These are phyloP conservation scores for Bombus superbus DNA, from an alignment of 1,140 invertebrate genomes.

Conservation along the genomic window DNA sequence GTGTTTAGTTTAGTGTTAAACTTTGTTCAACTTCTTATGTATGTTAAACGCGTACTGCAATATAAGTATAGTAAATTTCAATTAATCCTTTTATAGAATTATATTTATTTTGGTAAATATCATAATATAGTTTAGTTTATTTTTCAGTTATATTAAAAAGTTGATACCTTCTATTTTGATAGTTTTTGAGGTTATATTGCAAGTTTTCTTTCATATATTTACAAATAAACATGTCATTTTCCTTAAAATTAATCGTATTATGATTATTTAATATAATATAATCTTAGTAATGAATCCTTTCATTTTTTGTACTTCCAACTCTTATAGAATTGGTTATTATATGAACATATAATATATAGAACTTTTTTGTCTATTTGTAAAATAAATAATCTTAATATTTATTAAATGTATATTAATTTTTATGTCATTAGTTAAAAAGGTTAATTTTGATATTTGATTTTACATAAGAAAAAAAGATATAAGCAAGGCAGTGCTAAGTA, in stretches of 20 bases:
- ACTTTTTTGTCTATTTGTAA: not conserved
- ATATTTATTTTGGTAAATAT: constrained; percentile 16
- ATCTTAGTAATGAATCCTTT: not conserved
- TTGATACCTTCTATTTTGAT: not conserved
- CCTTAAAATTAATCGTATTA: not conserved
- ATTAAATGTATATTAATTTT: not conserved
- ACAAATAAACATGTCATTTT: not conserved
- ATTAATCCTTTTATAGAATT: not conserved
- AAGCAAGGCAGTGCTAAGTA: not conserved
- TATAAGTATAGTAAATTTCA: not conserved
- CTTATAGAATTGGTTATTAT: not conserved
- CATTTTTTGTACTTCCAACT: not conserved
- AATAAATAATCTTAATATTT: not conserved
- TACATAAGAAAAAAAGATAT: not conserved
- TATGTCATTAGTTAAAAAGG: not conserved
- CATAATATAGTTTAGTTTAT: not conserved
- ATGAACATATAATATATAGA: not conserved
- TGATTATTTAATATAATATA: not conserved
- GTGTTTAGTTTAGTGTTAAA: constrained; percentile 24
- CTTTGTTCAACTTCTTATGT: constrained; percentile 13
- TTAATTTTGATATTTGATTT: not conserved
- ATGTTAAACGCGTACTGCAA: not conserved
- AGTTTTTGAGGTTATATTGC: constrained; percentile 26
- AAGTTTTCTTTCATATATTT: not conserved
- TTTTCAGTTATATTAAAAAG: not conserved